phyloP scores from a whole-genome alignment of 2,888 invertebrate species.

The Autographa pulchrina region DNA sequence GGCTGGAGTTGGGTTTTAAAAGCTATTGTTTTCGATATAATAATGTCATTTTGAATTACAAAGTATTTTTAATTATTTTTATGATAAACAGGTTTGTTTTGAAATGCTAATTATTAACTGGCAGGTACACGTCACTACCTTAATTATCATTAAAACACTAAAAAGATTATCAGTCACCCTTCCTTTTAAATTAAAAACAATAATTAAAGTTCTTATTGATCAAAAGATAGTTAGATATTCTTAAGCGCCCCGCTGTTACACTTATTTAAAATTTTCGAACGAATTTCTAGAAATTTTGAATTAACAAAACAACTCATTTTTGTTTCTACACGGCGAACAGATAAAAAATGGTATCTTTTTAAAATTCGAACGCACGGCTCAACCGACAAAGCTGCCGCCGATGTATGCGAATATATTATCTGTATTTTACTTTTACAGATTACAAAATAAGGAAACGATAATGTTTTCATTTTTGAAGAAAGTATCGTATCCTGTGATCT shows the following conservation, averaged over 20 bases:
- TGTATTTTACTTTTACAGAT: conserved; percentile 48
- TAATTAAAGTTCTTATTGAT: conserved; percentile 14
- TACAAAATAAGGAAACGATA: conserved; percentile 33
- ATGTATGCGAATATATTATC: conserved; percentile 62
- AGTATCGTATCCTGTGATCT: background rate
- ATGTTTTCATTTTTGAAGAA: conserved; percentile 21
- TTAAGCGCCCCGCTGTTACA: conserved; percentile 40
- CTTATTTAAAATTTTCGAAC: conserved; percentile 15
- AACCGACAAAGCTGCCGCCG: conserved; percentile 63
- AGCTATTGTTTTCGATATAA: conserved; percentile 35
- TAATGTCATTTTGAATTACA: conserved; percentile 27
- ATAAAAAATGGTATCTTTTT: conserved; percentile 62
- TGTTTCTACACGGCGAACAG: conserved; percentile 29
- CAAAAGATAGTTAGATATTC: conserved; percentile 5
- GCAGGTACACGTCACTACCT: background rate
- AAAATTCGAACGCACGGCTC: conserved; percentile 63
- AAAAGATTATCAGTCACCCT: background rate
- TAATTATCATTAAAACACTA: background rate
- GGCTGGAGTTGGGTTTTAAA: conserved; percentile 20
- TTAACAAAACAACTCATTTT: conserved; percentile 44
- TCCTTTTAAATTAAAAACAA: conserved; percentile 16
- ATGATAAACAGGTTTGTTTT: background rate
- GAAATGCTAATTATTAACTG: background rate
- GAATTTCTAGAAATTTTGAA: conserved; percentile 37
- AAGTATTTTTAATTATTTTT: background rate